Evolutionary conservation across 92 coral and sea anemone species (phyloP), one percentile per base, ranked within the genome.

Genomic region (Siderastrea siderea): DNA sequence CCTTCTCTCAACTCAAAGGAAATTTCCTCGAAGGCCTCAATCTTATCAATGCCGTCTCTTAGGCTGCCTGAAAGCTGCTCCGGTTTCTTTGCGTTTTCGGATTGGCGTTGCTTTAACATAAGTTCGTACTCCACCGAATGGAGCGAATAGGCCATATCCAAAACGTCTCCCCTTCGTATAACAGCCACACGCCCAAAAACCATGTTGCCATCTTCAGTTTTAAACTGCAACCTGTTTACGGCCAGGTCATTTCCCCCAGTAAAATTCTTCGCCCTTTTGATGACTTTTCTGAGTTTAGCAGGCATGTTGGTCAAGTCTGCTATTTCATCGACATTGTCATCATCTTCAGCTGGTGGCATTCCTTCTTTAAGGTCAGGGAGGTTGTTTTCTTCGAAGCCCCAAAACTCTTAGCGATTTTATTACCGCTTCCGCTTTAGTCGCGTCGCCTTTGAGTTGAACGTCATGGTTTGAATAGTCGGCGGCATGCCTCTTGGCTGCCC

Each of bases 111-210:
- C 43, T 19, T 58, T 9, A 66, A 11, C 61, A 9, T 68, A 1
- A 86, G 62, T 11, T 86, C 46, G 55, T 86, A 86, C 65, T 78
- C 69, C 48, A 86, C 71, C 6, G 90, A 66, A 50, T 86, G 90
- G 11, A 86, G 43, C 38, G 90, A 86, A 48, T 86, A 86, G 7
- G 77, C 85, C 75, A 86, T 57, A 46, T 86, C 90, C 2, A 86
- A 53, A 3, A 60, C 54, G 12, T 77, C 52, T 3, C 83, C 84
- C 47, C 71, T 78, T 10, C 84, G 90, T 10, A 86, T 79, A 2
- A 77, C 85, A 64, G 84, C 85, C n/a, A 86, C 69, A 54, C 84
- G 66, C 19, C 90, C 90, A 77, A 86, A 86, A 17, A 86, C 90
- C 71, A 86, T 6, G 77, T 58, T 77, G 0, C 89, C 89, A 44